phyloP scores from a whole-genome alignment of 2,888 invertebrate genomes.

The Helleia helle region DNA sequence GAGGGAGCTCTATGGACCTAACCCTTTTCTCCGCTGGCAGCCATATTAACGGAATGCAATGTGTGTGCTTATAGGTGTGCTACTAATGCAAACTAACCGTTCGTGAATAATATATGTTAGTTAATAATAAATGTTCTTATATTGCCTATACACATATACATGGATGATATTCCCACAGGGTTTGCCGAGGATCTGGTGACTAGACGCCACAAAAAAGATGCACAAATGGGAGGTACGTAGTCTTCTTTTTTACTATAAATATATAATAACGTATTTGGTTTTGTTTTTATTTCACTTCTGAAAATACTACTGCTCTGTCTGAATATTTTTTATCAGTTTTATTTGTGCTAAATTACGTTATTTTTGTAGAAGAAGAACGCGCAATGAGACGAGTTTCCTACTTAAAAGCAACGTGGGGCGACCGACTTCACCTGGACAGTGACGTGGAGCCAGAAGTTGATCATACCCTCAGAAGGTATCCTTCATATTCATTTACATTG shows the following conservation, averaged over 20 bases:
- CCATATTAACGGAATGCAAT: conserved; percentile 49
- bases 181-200: conserved; percentile 70
- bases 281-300: background rate
- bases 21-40: conserved; percentile 35
- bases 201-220: conserved; percentile 68
- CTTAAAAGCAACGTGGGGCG: conserved; percentile 92
- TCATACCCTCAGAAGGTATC: conserved; percentile 78
- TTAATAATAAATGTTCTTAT: conserved; percentile 33
- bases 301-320: too few relatives aligned
- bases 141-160: conserved; percentile 15
- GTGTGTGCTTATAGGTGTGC: conserved; percentile 64
- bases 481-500: too few relatives aligned
- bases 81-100: conserved; percentile 49
- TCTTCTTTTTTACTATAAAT: background rate
- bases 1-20: conserved; percentile 37
- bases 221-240: conserved; percentile 64
- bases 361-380: conserved; percentile 82
- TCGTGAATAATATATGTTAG: conserved; percentile 32
- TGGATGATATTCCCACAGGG: conserved; percentile 37
- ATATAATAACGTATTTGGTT: too few relatives aligned
- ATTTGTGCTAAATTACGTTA: background rate
- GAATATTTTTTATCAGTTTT: background rate
- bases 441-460: conserved; percentile 77
- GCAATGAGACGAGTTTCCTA: conserved; percentile 94
- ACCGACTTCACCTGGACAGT: conserved; percentile 81